Evolutionary conservation across 2,888 invertebrate species (phyloP).

Genomic region (Diaperis boleti): DNA sequence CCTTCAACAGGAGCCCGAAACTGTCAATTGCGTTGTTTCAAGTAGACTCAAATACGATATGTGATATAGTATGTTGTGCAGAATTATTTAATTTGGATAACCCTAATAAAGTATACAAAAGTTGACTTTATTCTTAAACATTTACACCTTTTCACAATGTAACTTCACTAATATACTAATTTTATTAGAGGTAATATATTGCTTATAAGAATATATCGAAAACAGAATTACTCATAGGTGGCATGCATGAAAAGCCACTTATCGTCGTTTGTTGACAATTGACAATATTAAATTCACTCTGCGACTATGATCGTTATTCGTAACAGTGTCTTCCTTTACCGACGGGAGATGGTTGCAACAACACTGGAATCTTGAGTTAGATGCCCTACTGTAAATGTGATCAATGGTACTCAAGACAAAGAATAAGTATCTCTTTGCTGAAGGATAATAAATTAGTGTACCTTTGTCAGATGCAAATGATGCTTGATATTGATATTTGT

Average conservation of each 20-base stretch:
- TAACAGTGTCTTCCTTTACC: slow-evolving; percentile 70
- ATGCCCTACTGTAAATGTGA: slow-evolving; percentile 78
- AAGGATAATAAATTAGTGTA: slow-evolving; percentile 58
- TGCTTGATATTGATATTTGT: slow-evolving; percentile 95
- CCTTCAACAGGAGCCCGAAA: slow-evolving; percentile 78
- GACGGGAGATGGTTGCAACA: slow-evolving; percentile 89
- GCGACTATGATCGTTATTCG: slow-evolving; percentile 58
- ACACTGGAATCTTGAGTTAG: slow-evolving; percentile 88
- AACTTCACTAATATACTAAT: slow-evolving; percentile 42
- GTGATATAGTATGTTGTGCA: not conserved
- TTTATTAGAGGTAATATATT: slow-evolving; percentile 47
- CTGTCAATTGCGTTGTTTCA: slow-evolving; percentile 77
- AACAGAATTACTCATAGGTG: too few species aligned
- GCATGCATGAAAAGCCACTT: too few species aligned
- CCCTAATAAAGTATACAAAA: slow-evolving; percentile 54
- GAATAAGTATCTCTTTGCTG: too few species aligned
- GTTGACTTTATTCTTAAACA: slow-evolving; percentile 48
- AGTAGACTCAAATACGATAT: too few species aligned
- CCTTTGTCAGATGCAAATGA: slow-evolving; percentile 91
- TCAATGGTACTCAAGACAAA: not conserved
- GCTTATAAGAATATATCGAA: slow-evolving; percentile 51
- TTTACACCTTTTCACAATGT: slow-evolving; percentile 49
- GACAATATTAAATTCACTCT: slow-evolving; percentile 43
- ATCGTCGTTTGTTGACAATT: too few species aligned
- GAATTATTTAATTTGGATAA: slow-evolving; percentile 31